These are phyloP conservation scores for Polypterus bichir DNA, from an alignment of 2,113 vertebrate species.

Conservation along the genomic window DNA sequence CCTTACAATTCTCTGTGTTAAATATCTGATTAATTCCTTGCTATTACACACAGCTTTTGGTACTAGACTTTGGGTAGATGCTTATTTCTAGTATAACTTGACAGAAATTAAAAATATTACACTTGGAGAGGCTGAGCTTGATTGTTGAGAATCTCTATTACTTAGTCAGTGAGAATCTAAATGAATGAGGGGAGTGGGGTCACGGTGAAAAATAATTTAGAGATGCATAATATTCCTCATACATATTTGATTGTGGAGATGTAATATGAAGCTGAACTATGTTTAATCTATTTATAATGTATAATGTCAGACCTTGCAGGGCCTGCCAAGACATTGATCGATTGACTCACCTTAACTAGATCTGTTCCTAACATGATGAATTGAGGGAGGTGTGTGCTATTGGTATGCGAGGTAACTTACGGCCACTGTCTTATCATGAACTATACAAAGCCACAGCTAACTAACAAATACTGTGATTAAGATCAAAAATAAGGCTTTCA, in stretches of 20 bases:
- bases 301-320: background rate
- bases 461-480: too few relatives aligned
- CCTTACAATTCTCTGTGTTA: too few relatives aligned
- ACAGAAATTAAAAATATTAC: too few relatives aligned
- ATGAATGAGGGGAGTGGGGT: conserved; percentile 4
- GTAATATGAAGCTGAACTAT: conserved; percentile 8
- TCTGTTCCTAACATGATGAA: background rate
- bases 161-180: background rate
- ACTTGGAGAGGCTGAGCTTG: too few relatives aligned
- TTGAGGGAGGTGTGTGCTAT: conserved; percentile 1
- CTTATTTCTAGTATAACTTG: too few relatives aligned
- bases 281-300: conserved; percentile 12
- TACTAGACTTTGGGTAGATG: too few relatives aligned
- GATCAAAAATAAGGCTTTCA: too few relatives aligned
- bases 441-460: too few relatives aligned
- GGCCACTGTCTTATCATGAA: conserved; percentile 1
- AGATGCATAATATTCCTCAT: conserved; percentile 7
- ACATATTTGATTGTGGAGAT: conserved; percentile 7
- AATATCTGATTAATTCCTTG: too few relatives aligned
- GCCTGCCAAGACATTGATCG: conserved; percentile 7
- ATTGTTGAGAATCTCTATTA: too few relatives aligned
- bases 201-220: conserved; percentile 5
- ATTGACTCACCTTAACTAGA: conserved; percentile 12
- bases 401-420: conserved; percentile 1
- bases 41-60: too few relatives aligned